Evolutionary conservation across 2,113 vertebrate species (phyloP), one percentile per base, ranked within the genome.

Genomic region (Microcebus ravelobensis): DNA sequence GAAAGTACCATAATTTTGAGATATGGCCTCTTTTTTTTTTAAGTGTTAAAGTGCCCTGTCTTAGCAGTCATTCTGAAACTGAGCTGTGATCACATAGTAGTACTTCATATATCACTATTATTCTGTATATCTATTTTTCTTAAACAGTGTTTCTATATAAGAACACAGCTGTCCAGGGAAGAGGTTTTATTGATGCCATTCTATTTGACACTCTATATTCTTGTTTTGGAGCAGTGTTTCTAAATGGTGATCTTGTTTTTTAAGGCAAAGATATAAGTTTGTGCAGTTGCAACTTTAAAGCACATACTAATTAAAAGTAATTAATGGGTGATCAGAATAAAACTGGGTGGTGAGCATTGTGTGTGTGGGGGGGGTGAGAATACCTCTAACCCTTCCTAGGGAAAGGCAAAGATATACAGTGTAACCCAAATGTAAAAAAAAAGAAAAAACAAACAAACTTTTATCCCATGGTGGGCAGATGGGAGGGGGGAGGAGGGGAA

Each of bases 291-390:
- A 70, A 6, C 36, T 95, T 84, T 73, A 95, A 74, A 86, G 61
- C 48, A 57, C 3, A 23, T 61, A n/a, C 9, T 94, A 77, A 13
- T 80, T 81, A 71, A 50, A 39, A 79, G 36, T 57, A 82, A 27
- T 77, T 92, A 83, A 82, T 91, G 34, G 31, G 42, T 74, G 63
- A 94, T 63, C 39, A 89, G 55, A 94, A 79, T 80, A 96, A 48
- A 11, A 48, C 55, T 45, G 34, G 29, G 1, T 45, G 45, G 45
- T 8, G 45, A 45, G 45, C 45, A 45, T 45, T 45, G 45, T 45
- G 45, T 45, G 42, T 45, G 8, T 1, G 45, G 45, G 45, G 45
- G 7, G 45, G 45, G 42, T 42, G 42, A 42, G 45, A 45, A 45
- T 45, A 45, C 45, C 45, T 45, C 45, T 45, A 45, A 45, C 45